A percentile compares a stretch with the other conserved stretches of the same genome.
These are phyloP conservation scores for Buathra laborator DNA, from an alignment of 2,888 invertebrate species.

Conservation along the genomic window DNA sequence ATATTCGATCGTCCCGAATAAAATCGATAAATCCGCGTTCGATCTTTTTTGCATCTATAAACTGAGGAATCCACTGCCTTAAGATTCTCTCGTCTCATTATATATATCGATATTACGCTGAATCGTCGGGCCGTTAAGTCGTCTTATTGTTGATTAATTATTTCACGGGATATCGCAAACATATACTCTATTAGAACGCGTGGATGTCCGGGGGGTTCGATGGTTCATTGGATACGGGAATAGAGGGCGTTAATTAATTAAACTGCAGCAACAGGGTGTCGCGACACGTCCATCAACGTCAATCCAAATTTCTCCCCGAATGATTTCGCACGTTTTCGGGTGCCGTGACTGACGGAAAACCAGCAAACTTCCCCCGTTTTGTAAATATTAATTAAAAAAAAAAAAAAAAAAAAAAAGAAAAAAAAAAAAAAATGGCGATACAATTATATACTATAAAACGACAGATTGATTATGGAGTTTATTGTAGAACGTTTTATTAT, in stretches of 20 bases:
- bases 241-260: not conserved
- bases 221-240: conserved; percentile 52
- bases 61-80: conserved; percentile 48
- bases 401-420: conserved; percentile 11
- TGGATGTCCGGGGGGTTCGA: conserved; percentile 51
- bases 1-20: conserved; percentile 21
- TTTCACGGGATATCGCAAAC: not conserved
- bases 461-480: conserved; percentile 63
- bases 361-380: conserved; percentile 37
- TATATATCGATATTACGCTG: conserved; percentile 25
- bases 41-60: conserved; percentile 28
- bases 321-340: conserved; percentile 13
- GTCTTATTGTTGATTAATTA: conserved; percentile 23
- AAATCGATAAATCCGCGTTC: conserved; percentile 33
- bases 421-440: conserved; percentile 45
- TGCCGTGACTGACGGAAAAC: conserved; percentile 30
- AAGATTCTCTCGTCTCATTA: conserved; percentile 33
- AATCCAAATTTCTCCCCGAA: conserved; percentile 10
- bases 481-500: conserved; percentile 69
- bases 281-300: conserved; percentile 44
- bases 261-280: conserved; percentile 45
- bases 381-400: conserved; percentile 48
- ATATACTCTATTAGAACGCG: conserved; percentile 42
- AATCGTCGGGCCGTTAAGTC: conserved; percentile 31
- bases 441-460: conserved; percentile 44